Evolutionary conservation across 2,888 invertebrate species (phyloP), one percentile per base, ranked within the genome.

Genomic region (Zhuqinia jingwanae): DNA sequence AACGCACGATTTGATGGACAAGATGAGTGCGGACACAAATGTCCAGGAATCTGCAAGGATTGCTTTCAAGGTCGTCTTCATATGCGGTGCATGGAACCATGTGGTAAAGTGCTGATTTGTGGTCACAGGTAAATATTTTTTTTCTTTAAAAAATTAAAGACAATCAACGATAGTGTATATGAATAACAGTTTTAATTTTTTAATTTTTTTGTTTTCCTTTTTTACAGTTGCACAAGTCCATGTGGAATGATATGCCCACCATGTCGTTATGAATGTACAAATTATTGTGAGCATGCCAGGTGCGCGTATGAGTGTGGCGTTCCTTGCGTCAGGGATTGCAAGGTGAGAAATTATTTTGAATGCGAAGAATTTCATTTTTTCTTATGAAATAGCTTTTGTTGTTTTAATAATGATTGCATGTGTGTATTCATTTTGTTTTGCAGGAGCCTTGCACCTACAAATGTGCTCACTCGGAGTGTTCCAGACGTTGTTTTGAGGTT

Each of bases 31-130:
- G 92, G 90, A 0, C 95, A 95, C 92, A 45, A 68, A 27, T 95
- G 95, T 91, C 45, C 22, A 11, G 95, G 95, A 45, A 92, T 93
- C 6, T 95, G 95, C 92, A 93, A 94, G 2, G 88, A 91, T 68
- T 95, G 95, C 92, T 91, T 90, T 47, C 94, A 94, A 91, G 95
- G 95, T 56, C 93, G 95, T 10, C 92, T 95, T 81, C 96, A 96
- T 92, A 91, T 90, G 82, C 92, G 93, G 22, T 95, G 95, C 92
- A 88, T 90, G 45, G 92, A 94, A 89, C 92, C 92, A 20, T 96
- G 96, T 92, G 92, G 93, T 5, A 93, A 93, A 76, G 90, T 91
- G 13, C 93, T 95, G 86, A 93, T 95, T 68, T 95, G 95, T 92
- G 94, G 95, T 45, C 95, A 95, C 91, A 92, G 93, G 94, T 94